Base-by-base conservation (phyloP, 2,888 invertebrate species). In the Thera britannica region DNA sequence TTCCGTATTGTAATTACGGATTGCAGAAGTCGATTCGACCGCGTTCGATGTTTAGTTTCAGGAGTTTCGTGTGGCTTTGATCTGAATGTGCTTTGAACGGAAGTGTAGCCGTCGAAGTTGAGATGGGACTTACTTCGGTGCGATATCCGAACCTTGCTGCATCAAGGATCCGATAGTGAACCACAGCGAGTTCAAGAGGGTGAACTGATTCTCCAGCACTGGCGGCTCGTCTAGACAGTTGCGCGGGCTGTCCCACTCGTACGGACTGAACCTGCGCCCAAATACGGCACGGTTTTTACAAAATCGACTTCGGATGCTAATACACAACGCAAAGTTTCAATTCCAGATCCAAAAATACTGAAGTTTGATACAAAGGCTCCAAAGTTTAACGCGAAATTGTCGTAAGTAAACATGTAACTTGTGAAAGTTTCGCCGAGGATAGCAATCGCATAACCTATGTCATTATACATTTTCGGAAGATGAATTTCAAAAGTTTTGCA, bases 71-170 rank as follows among this genome's bases (percentile, higher is more conserved):
- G 70, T 58, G 56, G 58, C 62, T 72, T 65, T 59, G 67, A 65
- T 72, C 68, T 71, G 73, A 9, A 67, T 66, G 62, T 48, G 55
- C 62, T 71, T 68, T 68, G 55, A 72, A 71, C 75, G 84, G 85
- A 84, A 86, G 78, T 85, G 87, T 88, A 89, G 82, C 85, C 84
- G 74, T 82, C 84, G 79, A 83, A 82, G 80, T 81, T 75, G 75
- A 74, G 77, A 79, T 79, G 82, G 82, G 84, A 96, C 96, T 96
- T 96, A 97, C 97, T 96, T 97, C 92, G 97, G 97, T 84, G 97
- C 97, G 94, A 98, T 97, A 95, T 97, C 97, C 92, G 97, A 97
- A 94, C 97, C 97, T 95, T 97, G 97, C 95, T 97, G 97, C 96
- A 97, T 97, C 95, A 97, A 96, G 85, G 97, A 97, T 87, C 97